These are phyloP conservation scores for Zalophus californianus DNA, from an alignment of 2,797 vertebrate genomes.

Conservation along the genomic window DNA sequence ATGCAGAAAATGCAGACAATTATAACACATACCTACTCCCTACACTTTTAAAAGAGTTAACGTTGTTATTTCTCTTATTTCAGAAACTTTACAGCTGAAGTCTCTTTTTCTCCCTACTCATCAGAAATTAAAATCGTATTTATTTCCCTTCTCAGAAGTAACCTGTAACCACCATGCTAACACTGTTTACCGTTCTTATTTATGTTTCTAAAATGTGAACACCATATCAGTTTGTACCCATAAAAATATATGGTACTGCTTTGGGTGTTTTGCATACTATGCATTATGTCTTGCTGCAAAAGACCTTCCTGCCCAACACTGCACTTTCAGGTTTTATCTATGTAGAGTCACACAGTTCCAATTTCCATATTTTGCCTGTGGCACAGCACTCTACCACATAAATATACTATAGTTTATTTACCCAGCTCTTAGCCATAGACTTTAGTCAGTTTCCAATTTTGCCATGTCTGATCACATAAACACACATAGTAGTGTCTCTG, in stretches of 20 bases:
- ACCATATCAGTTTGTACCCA: neutral
- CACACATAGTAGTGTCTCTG: neutral
- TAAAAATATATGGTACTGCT: neutral
- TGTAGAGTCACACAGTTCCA: neutral
- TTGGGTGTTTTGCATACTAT: neutral
- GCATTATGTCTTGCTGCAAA: neutral
- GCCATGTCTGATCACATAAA: neutral
- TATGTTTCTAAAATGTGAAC: constrained; percentile 7
- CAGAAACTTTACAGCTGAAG: neutral
- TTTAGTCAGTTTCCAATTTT: neutral
- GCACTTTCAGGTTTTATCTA: neutral
- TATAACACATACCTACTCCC: neutral
- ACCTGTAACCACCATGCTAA: neutral
- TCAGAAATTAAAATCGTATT: neutral
- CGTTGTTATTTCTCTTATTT: neutral
- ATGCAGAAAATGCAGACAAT: neutral
- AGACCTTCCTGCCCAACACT: neutral
- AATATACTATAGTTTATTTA: neutral
- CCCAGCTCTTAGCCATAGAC: neutral
- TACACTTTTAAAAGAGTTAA: neutral
- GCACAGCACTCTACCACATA: neutral
- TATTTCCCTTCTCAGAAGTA: neutral
- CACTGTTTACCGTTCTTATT: neutral
- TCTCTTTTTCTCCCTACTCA: neutral
- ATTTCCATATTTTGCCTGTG: neutral